Evolutionary conservation across 1,140 invertebrate genomes (phyloP).

Genomic region (Ganaspis sp.): DNA sequence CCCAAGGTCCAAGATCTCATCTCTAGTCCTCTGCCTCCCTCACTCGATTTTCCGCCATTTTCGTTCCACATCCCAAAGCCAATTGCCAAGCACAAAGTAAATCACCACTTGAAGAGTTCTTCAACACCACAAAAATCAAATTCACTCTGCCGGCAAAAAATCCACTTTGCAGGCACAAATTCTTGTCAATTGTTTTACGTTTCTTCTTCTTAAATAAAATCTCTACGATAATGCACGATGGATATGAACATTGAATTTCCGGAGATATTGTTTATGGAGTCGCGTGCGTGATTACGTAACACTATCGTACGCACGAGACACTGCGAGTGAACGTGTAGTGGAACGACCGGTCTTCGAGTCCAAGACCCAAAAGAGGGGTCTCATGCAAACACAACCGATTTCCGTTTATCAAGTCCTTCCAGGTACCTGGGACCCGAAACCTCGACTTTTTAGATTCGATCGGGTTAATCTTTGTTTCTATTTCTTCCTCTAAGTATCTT

Average conservation of each 20-base stretch:
- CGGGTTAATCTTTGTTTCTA: not conserved
- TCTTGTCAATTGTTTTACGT: too few species aligned
- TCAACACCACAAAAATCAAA: too few species aligned
- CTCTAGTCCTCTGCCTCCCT: not conserved
- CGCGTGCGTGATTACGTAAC: constrained; percentile 51
- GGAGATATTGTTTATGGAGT: constrained; percentile 22
- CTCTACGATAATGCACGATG: too few species aligned
- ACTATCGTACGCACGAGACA: constrained; percentile 37
- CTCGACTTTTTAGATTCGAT: not conserved
- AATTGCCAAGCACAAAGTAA: too few species aligned
- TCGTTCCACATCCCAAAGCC: not conserved
- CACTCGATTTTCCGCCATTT: not conserved
- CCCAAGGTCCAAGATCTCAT: not conserved
- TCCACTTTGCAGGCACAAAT: too few species aligned
- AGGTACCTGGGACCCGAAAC: not conserved
- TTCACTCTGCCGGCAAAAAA: too few species aligned
- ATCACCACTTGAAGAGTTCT: too few species aligned
- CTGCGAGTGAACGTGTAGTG: not conserved
- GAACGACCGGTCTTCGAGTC: constrained; percentile 52
- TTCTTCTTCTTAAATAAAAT: too few species aligned
- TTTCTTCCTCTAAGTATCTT: too few species aligned
- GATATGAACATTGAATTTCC: constrained; percentile 17
- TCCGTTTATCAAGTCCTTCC: constrained; percentile 26
- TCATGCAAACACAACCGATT: constrained; percentile 8
- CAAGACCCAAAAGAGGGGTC: constrained; percentile 11